Evolutionary conservation across 2,797 vertebrate species (phyloP).

Genomic region (Bovichtus variegatus): DNA sequence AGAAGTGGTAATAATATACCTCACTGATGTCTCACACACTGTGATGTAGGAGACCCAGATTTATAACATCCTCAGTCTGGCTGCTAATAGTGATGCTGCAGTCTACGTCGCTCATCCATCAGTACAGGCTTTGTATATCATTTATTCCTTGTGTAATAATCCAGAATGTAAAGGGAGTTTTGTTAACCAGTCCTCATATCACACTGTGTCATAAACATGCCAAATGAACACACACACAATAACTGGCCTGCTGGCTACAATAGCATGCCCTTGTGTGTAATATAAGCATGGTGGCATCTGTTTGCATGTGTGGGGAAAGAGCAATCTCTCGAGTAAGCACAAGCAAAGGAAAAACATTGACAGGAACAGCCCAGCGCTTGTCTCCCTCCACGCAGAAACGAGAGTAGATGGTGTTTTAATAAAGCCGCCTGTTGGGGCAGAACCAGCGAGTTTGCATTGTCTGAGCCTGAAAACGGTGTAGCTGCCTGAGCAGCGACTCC

Average conservation of each 20-base stretch:
- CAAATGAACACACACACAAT: constrained; percentile 34
- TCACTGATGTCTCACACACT: constrained; percentile 13
- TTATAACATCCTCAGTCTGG: constrained; percentile 9
- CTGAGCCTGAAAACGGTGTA: constrained; percentile 35
- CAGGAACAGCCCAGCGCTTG: constrained; percentile 22
- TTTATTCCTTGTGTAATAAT: constrained; percentile 43
- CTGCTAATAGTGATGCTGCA: constrained; percentile 5
- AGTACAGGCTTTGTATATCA: neutral
- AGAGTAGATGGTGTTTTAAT: constrained; percentile 45
- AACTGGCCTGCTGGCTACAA: constrained; percentile 24
- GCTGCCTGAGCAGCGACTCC: constrained; percentile 30
- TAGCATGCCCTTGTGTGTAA: constrained; percentile 31
- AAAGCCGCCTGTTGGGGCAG: constrained; percentile 45
- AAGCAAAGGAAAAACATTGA: constrained; percentile 9
- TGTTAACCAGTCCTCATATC: constrained; percentile 25
- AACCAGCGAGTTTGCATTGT: constrained; percentile 30
- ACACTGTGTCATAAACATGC: constrained; percentile 29
- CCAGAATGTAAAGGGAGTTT: constrained; percentile 28
- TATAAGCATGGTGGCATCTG: constrained; percentile 38
- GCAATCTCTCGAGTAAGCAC: constrained; percentile 26
- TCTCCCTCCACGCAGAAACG: constrained; percentile 23
- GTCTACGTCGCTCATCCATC: constrained; percentile 7
- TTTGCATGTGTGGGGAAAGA: constrained; percentile 20
- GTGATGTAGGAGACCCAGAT: constrained; percentile 35
- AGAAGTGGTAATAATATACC: constrained; percentile 45